Base-by-base conservation (phyloP, 2,888 invertebrate species). In the Heterodera filipjevi region DNA sequence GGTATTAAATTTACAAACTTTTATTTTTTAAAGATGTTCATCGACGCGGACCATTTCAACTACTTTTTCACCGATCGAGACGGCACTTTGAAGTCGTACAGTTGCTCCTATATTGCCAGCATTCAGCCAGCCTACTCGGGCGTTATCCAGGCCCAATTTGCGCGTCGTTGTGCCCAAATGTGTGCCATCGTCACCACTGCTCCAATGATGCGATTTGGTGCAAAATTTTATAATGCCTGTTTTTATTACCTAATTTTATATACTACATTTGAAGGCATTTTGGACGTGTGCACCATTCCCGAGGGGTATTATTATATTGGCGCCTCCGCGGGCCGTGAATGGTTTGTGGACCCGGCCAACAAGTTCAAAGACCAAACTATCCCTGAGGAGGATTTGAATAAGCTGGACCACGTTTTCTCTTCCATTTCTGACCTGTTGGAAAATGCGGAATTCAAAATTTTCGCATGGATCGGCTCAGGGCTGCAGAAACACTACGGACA, bases 61-160 rank as follows among this genome's bases (percentile, higher is more conserved):
- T 89, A 84, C 79, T 89, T 89, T 82, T 89, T 89, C 84, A 89
- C 89, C 14, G 89, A 86, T 79, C 82, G 87, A 27, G 89, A 89
- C 73, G 89, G 89, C 49, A 89, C 89, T 12, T 81, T 89, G 46
- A 89, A 89, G 77, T 84, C 85, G 39, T 89, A 89, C 80, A 83
- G 85, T 12, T 89, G 89, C 81, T 86, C 86, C 27, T 89, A 89
- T 81, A 84, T 88, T 16, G 86, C 89, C 44, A 83, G 82, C 74
- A 85, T 89, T 64, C 89, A 89, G 76, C 89, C 89, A 0, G 89
- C 89, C 0, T 89, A 89, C 82, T 86, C 87, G 19, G 89, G 88
- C 75, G 89, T 89, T 64, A 89, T 89, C 80, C 89, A 89, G 75
- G 85, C 87, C 33, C 87, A 86, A 81, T 88, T 88, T 79, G 87